Percentiles rank a stretch among this genome's conserved stretches.
phyloP scores from a whole-genome alignment of 2,888 invertebrate genomes.

The Cremastinae sp. region DNA sequence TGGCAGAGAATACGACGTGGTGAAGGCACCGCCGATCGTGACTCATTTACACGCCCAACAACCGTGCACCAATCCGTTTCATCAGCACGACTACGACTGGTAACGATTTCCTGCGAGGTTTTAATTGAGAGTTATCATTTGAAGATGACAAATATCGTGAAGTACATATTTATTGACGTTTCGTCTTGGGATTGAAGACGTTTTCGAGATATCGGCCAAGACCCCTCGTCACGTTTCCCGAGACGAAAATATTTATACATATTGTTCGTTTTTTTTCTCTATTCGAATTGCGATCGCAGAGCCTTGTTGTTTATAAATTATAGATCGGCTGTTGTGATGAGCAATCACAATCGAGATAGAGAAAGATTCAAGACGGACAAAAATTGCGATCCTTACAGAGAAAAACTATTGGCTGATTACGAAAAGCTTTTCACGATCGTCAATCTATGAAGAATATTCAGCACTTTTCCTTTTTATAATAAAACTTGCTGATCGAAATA shows the following conservation, averaged over 20 bases:
- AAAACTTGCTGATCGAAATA: slow-evolving; percentile 6
- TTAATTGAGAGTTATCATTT: slow-evolving; percentile 44
- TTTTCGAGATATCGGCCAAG: no score
- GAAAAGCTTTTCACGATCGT: no score
- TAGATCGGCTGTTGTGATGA: not conserved
- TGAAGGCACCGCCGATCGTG: slow-evolving; percentile 72
- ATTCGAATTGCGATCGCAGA: slow-evolving; percentile 11
- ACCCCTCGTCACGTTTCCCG: no score
- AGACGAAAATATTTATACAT: slow-evolving; percentile 2
- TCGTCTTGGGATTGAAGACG: slow-evolving; percentile 1
- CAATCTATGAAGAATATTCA: no score
- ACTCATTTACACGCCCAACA: slow-evolving; percentile 79
- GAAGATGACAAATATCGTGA: slow-evolving; percentile 7
- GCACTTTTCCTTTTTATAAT: not conserved
- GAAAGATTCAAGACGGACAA: not conserved
- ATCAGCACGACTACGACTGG: slow-evolving; percentile 79
- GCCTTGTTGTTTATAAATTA: slow-evolving; percentile 6
- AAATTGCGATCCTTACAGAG: not conserved
- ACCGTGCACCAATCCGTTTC: slow-evolving; percentile 77
- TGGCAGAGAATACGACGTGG: slow-evolving; percentile 70
- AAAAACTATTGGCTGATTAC: slow-evolving; percentile 11
- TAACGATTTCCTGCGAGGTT: slow-evolving; percentile 67
- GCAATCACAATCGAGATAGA: not conserved
- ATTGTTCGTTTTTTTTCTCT: slow-evolving; percentile 11
- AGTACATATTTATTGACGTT: not conserved